Conservation (phyloP, 2,797 vertebrate genomes). For the Mallotus villosus region DNA sequence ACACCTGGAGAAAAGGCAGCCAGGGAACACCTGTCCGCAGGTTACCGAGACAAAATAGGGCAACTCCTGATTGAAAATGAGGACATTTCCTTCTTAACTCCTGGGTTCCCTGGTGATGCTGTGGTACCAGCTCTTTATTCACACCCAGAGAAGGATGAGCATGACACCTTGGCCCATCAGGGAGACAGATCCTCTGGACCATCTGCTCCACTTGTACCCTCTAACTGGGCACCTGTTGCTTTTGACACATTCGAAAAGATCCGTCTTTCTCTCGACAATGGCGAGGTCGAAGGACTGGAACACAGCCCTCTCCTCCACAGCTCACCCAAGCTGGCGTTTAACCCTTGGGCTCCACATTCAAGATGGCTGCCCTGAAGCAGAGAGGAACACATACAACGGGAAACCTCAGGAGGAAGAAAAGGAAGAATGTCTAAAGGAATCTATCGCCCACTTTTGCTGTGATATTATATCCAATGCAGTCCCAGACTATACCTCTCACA, state of each 20-base stretch:
- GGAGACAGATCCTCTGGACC: slow-evolving; percentile 30
- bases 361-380: slow-evolving; percentile 20
- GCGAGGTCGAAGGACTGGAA: slow-evolving; percentile 49
- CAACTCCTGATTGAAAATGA: slow-evolving; percentile 22
- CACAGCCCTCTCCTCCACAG: slow-evolving; percentile 49
- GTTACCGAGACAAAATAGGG: slow-evolving; percentile 18
- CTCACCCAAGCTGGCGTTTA: slow-evolving; percentile 40
- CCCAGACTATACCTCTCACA: slow-evolving; percentile 31
- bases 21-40: slow-evolving; percentile 9
- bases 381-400: slow-evolving; percentile 29
- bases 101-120: slow-evolving; percentile 44
- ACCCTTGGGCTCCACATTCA: slow-evolving; percentile 37
- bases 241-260: slow-evolving; percentile 79
- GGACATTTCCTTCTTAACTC: slow-evolving; percentile 12
- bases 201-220: slow-evolving; percentile 33
- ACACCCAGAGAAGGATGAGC: slow-evolving; percentile 15
- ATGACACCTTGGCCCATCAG: not conserved
- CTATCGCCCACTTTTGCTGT: slow-evolving; percentile 25
- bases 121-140: slow-evolving; percentile 52
- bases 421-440: slow-evolving; percentile 30
- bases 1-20: not conserved
- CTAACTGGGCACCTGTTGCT: slow-evolving; percentile 22
- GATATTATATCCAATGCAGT: slow-evolving; percentile 33
- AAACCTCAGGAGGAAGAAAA: slow-evolving; percentile 25
- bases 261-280: slow-evolving; percentile 60